These are phyloP conservation scores for Perca schrenkii DNA, from an alignment of 2,113 vertebrate genomes.

Conservation along the genomic window DNA sequence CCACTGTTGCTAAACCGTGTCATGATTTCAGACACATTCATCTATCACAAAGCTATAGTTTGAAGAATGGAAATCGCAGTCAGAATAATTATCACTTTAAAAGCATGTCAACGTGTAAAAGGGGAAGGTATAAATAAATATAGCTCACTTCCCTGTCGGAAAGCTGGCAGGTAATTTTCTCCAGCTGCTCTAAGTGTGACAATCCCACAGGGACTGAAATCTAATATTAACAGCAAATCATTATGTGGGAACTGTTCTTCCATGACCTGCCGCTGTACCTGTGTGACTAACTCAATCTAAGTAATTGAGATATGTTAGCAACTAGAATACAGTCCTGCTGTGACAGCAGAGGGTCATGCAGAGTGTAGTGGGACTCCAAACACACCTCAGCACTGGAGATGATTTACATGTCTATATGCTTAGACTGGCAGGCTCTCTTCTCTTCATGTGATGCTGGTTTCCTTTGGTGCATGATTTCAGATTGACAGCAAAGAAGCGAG, in stretches of 20 bases:
- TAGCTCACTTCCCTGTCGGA: conserved; percentile 77
- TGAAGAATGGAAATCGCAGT: conserved; percentile 69
- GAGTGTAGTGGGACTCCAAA: conserved; percentile 76
- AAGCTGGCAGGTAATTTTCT: conserved; percentile 86
- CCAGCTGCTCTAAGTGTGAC: conserved; percentile 79
- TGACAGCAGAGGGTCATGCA: conserved; percentile 74
- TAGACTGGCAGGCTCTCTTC: conserved; percentile 61
- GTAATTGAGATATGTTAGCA: conserved; percentile 77
- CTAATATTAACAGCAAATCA: conserved; percentile 87
- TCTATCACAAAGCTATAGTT: conserved; percentile 70
- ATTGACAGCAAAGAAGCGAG: conserved; percentile 68
- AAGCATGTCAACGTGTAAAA: conserved; percentile 74
- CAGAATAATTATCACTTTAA: conserved; percentile 83
- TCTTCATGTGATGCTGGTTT: conserved; percentile 41
- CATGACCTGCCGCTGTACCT: conserved; percentile 77
- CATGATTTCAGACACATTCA: conserved; percentile 71
- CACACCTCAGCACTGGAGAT: conserved; percentile 38
- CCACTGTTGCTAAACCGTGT: conserved; percentile 64
- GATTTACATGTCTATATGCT: conserved; percentile 70
- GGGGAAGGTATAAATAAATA: conserved; percentile 81
- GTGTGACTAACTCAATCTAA: conserved; percentile 81
- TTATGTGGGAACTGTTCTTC: conserved; percentile 82
- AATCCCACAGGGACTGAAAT: conserved; percentile 80
- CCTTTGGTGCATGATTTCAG: conserved; percentile 45
- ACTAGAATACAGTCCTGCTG: conserved; percentile 61